A percentile compares a stretch with the other conserved stretches of the same genome.
Conservation (phyloP, 2,113 vertebrate species). For the Dicrurus megarhynchus region DNA sequence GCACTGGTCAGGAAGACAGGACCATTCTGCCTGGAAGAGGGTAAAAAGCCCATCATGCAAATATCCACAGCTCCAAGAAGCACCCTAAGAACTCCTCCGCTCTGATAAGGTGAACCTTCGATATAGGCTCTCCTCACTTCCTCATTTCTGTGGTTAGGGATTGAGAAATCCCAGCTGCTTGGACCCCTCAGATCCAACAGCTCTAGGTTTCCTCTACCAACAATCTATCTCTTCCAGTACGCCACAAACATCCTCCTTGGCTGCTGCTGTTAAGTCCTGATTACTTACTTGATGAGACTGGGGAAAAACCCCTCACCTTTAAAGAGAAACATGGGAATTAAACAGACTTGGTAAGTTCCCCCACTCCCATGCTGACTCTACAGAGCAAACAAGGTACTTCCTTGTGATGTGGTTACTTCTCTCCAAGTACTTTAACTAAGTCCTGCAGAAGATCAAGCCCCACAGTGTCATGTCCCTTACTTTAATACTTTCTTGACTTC, state of each 20-base stretch:
- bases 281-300: neutral
- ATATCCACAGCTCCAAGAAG: neutral
- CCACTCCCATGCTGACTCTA: neutral
- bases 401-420: neutral
- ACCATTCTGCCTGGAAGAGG: neutral
- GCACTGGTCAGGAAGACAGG: neutral
- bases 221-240: neutral
- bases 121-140: neutral
- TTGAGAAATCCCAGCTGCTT: slow-evolving; percentile 56
- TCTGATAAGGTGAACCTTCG: neutral
- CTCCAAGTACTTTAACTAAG: neutral
- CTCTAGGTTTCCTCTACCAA: slow-evolving; percentile 30
- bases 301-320: neutral
- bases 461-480: neutral
- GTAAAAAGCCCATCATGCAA: neutral
- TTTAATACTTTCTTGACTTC: neutral
- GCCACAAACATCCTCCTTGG: neutral
- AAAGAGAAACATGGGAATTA: neutral
- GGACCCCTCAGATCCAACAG: neutral
- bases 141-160: slow-evolving; percentile 56
- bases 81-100: neutral
- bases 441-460: neutral
- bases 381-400: neutral
- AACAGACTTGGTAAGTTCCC: neutral
- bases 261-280: neutral